Conservation (phyloP, 2,888 invertebrate species). For the Exocentrus adspersus region DNA sequence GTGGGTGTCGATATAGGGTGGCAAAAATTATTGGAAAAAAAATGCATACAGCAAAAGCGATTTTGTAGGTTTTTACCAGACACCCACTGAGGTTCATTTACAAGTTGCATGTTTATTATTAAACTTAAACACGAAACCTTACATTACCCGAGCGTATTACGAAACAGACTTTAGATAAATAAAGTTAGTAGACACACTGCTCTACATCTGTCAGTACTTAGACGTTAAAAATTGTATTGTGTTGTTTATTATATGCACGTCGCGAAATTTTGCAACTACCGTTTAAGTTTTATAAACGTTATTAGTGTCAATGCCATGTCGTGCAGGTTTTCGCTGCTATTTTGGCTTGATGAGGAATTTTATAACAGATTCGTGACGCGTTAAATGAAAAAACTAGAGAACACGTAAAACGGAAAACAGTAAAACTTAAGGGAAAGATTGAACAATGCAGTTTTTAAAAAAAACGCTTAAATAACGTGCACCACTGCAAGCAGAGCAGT, state of each 20-base stretch:
- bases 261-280: background rate
- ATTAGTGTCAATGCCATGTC: constrained; percentile 5
- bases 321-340: background rate
- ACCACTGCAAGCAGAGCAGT: too few species aligned
- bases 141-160: background rate
- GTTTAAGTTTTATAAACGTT: background rate
- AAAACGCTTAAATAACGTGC: too few species aligned
- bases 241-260: constrained; percentile 4
- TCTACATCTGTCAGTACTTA: constrained; percentile 16
- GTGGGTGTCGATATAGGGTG: constrained; percentile 35
- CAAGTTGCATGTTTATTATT: constrained; percentile 1
- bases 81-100: too few species aligned
- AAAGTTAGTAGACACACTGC: constrained; percentile 8
- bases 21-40: too few species aligned
- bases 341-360: background rate
- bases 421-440: too few species aligned
- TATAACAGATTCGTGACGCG: background rate
- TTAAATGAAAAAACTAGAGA: too few species aligned
- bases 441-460: too few species aligned
- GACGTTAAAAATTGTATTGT: constrained; percentile 10
- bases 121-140: background rate
- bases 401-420: too few species aligned
- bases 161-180: background rate
- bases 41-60: too few species aligned
- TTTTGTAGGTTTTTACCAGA: too few species aligned